phyloP scores from a whole-genome alignment of 2,888 invertebrate genomes.

The Rotaria socialis region DNA sequence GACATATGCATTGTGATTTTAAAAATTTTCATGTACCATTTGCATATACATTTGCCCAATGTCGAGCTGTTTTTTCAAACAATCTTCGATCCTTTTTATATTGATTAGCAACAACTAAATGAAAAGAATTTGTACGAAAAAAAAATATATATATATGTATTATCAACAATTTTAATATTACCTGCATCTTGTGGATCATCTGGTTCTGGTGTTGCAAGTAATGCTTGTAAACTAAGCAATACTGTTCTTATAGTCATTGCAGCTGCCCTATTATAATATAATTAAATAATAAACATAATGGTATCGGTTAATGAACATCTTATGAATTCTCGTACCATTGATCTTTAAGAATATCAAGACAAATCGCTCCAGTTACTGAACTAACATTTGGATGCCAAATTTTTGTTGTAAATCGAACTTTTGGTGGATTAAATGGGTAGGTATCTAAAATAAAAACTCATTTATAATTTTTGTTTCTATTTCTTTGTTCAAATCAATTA shows the following conservation, averaged over 20 bases:
- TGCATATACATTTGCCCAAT: slow-evolving; percentile 89
- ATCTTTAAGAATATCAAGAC: slow-evolving; percentile 89
- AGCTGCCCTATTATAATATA: slow-evolving; percentile 71
- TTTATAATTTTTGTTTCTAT: background rate
- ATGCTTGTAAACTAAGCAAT: slow-evolving; percentile 85
- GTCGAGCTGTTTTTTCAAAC: slow-evolving; percentile 82
- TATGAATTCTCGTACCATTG: slow-evolving; percentile 59
- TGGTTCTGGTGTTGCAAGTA: slow-evolving; percentile 67
- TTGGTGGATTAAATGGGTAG: slow-evolving; percentile 98
- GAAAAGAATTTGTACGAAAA: background rate
- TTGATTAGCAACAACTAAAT: slow-evolving; percentile 83
- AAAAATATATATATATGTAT: background rate
- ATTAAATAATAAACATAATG: background rate
- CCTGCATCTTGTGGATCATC: slow-evolving; percentile 62
- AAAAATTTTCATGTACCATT: background rate
- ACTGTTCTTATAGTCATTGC: slow-evolving; percentile 95
- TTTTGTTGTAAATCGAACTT: slow-evolving; percentile 92
- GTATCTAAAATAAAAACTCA: slow-evolving; percentile 71
- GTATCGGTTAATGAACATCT: background rate
- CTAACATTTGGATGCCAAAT: slow-evolving; percentile 99
- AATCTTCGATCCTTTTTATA: slow-evolving; percentile 81
- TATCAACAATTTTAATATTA: background rate
- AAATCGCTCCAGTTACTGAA: slow-evolving; percentile 89
- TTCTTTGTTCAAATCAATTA: background rate
- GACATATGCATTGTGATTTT: background rate